These are phyloP conservation scores for Talpa occidentalis DNA, from an alignment of 2,113 vertebrate species.

Conservation along the genomic window DNA sequence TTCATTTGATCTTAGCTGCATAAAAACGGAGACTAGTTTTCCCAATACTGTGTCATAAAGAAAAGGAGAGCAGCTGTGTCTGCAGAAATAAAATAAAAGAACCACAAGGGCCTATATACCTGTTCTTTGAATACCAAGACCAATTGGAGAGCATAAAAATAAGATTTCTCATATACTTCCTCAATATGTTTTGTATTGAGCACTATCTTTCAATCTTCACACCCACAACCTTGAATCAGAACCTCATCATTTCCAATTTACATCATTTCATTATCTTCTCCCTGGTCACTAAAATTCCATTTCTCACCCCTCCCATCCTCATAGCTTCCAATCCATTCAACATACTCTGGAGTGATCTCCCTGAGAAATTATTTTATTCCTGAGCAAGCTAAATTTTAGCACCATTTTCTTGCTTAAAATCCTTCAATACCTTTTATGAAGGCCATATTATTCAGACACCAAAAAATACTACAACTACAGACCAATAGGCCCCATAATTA, in stretches of 20 bases:
- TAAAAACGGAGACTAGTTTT: conserved; percentile 30
- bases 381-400: background rate
- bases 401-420: background rate
- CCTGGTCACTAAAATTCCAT: background rate
- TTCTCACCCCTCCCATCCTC: background rate
- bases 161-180: background rate
- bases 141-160: background rate
- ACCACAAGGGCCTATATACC: background rate
- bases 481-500: background rate
- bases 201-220: background rate
- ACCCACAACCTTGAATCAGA: background rate
- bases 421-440: background rate
- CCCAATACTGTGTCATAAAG: background rate
- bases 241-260: background rate
- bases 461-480: background rate
- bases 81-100: conserved; percentile 57
- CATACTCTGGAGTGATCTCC: background rate
- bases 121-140: conserved; percentile 5
- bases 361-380: background rate
- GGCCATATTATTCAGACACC: background rate
- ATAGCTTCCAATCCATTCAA: background rate
- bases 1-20: background rate
- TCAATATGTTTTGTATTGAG: background rate
- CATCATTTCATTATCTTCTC: conserved; percentile 5
- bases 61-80: background rate